Base-by-base conservation (phyloP, 2,888 invertebrate species). In the Thymelicus lineola region DNA sequence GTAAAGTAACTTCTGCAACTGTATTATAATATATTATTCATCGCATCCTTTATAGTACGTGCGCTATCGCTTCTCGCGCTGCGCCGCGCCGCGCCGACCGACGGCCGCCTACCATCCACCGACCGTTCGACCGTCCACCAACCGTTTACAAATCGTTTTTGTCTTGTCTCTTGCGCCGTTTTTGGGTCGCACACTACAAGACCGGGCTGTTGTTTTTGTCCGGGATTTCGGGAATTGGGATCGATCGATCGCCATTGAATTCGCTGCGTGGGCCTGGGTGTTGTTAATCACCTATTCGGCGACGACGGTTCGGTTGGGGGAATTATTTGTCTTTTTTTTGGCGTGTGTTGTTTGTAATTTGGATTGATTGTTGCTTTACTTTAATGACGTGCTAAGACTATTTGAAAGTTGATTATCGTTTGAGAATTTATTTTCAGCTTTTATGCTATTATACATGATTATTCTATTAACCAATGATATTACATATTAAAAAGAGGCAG, bases 141-240 rank as follows among this genome's bases (percentile, higher is more conserved):
- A 20, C 53, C 20, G 20, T 55, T 55, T 55, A 55, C 55, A 28
- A 55, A 55, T 58, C 15, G 57, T 59, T 66, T 66, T 58, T 62
- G 38, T 59, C 66, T 66, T 35, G 66, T 59, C 20, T 59, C 66
- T 66, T 35, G 66, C 48, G 66, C 15, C 65, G 65, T 59, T 66
- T 65, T 66, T 66, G 59, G 28, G 55, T 55, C 55, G 55, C 38
- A 14, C 64, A 48, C 17, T 36, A 17, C 48, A 9, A 15, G 48
- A 46, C 50, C 58, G 57, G 46, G 7, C 66, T n/a, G 66, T 48
- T 66, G 66, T 66, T 66, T 66, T 66, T 59, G 57, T 66, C 38
- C 14, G 17, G 35, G 59, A 66, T 66, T 66, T 66, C 66, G 46
- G 66, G 59, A 66, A 66, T 38, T 15, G 66, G 58, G 48, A 38